These are phyloP conservation scores for Drosophila melanogaster DNA, from an alignment of 1,140 invertebrate species.

Conservation along the genomic window Release_6_plus_ISO1_MT NT_033777.3:21011501-21012000, in stretches of 20 bases:
- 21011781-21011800: conserved; percentile 23
- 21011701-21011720: conserved; percentile 62
- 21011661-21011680: conserved; percentile 36
- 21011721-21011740: conserved; percentile 47
- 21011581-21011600: conserved; percentile 22
- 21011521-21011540: conserved; percentile 44
- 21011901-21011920: conserved; percentile 26
- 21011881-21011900: background rate
- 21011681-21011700: conserved; percentile 70
- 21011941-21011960: conserved; percentile 97
- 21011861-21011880: no score
- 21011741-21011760: conserved; percentile 29
- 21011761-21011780: conserved; percentile 50
- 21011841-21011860: background rate
- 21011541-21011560: conserved; percentile 11
- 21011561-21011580: conserved; percentile 12
- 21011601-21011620: conserved; percentile 19
- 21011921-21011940: conserved; percentile 98
- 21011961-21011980: conserved; percentile 97
- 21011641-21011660: conserved; percentile 28
- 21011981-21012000: conserved; percentile 99
- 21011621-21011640: conserved; percentile 16
- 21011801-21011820: conserved; percentile 2
- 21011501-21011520: conserved; percentile 32
- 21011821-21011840: background rate